phyloP scores from a whole-genome alignment of 2,797 vertebrate genomes.

The Alosa sapidissima region DNA sequence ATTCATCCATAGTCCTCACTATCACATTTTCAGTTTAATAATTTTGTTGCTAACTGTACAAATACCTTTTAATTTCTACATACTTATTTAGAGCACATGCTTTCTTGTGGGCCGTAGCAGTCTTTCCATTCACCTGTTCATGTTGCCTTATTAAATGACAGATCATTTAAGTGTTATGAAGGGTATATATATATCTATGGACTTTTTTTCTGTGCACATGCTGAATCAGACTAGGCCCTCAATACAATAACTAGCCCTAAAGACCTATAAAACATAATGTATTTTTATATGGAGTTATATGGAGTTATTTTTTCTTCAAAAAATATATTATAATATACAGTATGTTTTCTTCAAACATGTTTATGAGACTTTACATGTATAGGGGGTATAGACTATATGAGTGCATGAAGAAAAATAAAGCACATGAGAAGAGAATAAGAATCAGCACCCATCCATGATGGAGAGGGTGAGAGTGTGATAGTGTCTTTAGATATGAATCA shows the following conservation, averaged over 20 bases:
- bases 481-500: neutral
- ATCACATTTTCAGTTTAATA: neutral
- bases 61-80: neutral
- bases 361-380: neutral
- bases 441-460: neutral
- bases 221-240: neutral
- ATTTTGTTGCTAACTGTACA: neutral
- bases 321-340: neutral
- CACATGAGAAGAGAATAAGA: conserved; percentile 9
- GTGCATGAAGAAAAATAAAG: neutral
- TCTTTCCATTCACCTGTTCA: neutral
- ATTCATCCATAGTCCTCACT: neutral
- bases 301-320: too few relatives aligned
- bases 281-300: too few relatives aligned
- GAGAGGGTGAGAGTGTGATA: neutral
- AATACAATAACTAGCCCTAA: neutral
- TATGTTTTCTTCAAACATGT: too few relatives aligned
- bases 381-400: neutral
- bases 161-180: neutral
- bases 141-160: neutral
- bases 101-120: neutral
- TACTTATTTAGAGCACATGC: neutral
- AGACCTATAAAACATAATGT: too few relatives aligned
- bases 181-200: neutral
- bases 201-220: neutral